Conservation (phyloP, 2,113 vertebrate genomes). For the Argyrosomus japonicus region DNA sequence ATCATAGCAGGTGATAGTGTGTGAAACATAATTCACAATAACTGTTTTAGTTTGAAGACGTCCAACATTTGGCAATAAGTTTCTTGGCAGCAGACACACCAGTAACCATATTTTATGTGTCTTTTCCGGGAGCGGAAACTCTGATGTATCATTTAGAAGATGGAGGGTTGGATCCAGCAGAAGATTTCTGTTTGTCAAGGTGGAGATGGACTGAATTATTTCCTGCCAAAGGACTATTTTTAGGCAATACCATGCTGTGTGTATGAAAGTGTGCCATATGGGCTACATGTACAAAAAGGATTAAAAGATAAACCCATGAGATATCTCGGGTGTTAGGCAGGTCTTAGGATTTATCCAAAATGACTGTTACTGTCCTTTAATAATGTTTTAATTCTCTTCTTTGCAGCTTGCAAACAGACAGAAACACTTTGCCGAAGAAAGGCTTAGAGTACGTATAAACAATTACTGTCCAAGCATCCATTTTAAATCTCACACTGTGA, state of each 20-base stretch:
- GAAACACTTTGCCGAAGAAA: constrained; percentile 96
- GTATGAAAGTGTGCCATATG: constrained; percentile 12
- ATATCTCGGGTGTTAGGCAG: not conserved
- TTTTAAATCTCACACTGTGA: not conserved
- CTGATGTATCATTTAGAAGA: constrained; percentile 39
- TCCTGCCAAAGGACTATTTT: constrained; percentile 36
- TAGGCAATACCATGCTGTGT: constrained; percentile 5
- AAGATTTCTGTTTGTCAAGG: constrained; percentile 14
- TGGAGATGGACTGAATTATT: not conserved
- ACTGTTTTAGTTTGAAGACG: constrained; percentile 12
- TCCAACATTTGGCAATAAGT: not conserved
- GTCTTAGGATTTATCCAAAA: not conserved
- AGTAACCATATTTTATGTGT: constrained; percentile 32
- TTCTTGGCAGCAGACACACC: constrained; percentile 5
- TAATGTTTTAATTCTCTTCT: constrained; percentile 59
- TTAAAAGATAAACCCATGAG: not conserved
- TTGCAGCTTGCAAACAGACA: constrained; percentile 89
- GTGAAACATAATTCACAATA: not conserved
- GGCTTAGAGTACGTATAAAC: constrained; percentile 89
- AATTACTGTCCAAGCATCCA: not conserved
- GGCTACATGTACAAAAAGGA: not conserved
- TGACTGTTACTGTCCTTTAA: not conserved
- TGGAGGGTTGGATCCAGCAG: constrained; percentile 17
- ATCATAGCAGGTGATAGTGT: not conserved
- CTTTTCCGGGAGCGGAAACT: constrained; percentile 3